Evolutionary conservation across 2,113 vertebrate species (phyloP).

Genomic region (Sclerurus mexicanus): DNA sequence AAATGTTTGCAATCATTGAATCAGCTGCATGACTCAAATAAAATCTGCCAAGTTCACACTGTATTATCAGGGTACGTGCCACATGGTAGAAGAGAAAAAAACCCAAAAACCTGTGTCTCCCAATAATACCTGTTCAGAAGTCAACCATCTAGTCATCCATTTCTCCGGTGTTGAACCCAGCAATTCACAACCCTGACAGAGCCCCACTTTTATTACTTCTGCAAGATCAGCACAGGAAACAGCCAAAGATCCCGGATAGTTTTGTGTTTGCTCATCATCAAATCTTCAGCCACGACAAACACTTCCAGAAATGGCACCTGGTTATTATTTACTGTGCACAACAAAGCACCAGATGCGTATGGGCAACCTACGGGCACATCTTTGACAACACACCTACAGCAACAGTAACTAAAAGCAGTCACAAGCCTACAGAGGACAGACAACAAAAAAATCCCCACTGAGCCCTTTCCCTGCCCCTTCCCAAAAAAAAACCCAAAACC

Average conservation of each 20-base stretch:
- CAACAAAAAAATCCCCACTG: neutral
- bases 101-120: neutral
- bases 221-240: neutral
- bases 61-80: neutral
- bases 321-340: neutral
- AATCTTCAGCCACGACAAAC: neutral
- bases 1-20: neutral
- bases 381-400: neutral
- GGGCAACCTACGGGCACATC: neutral
- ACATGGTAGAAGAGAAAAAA: neutral
- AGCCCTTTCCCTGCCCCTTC: fast-evolving
- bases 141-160: neutral
- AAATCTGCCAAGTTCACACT: neutral
- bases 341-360: neutral
- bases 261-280: neutral
- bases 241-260: neutral
- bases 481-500: neutral
- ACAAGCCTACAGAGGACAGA: neutral
- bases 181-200: fast-evolving
- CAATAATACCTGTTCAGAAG: neutral
- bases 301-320: neutral
- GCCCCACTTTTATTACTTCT: neutral
- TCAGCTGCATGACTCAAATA: neutral
- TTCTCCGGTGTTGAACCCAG: neutral
- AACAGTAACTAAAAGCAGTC: neutral